Base-by-base conservation (phyloP, 2,888 invertebrate genomes). In the Alviniconcha strummeri region DNA sequence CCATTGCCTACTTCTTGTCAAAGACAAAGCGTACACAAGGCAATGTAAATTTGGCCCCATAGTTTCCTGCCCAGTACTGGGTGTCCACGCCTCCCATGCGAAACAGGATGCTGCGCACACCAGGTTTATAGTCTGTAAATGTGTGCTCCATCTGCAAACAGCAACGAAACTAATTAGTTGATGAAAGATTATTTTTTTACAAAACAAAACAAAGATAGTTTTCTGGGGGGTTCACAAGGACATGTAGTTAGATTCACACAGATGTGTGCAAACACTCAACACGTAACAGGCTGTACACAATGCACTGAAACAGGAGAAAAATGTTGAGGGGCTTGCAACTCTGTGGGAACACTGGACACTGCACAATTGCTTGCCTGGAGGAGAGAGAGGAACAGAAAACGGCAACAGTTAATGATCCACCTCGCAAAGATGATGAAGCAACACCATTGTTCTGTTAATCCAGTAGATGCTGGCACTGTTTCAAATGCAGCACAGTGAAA, bases 51-150 rank as follows among this genome's bases (percentile, higher is more conserved):
- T 83, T 83, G 71, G 83, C 13, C 55, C 83, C 83, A 57, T 83
- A 83, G 56, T 83, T 55, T 19, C 83, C 83, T 19, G 54, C 74
- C 83, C 83, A 83, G 54, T 60, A 83, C 79, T 83, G 83, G 5
- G 55, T 60, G 64, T 83, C 83, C 7, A 55, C 54, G 5, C 83
- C 83, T 2, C 72, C 74, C 79, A 80, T 60, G 3, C 4, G 15
- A 8, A 83, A 8, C 72, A n/a, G n/a, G 2, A 83, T 64, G 11
- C 2, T 55, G 5, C 83, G 54, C 57, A 80, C 74, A 15, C 83
- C 83, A 15, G 64, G 52, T 79, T 56, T 56, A 60, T 80, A 83
- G 19, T 75, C 67, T 17, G 71, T 71, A 64, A 83, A 83, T 17
- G 83, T 72, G 19, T 83, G 83, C 13, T 80, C 75, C 36, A 83